These are phyloP conservation scores for Melieria crassipennis DNA, from an alignment of 2,888 invertebrate species.

Conservation along the genomic window DNA sequence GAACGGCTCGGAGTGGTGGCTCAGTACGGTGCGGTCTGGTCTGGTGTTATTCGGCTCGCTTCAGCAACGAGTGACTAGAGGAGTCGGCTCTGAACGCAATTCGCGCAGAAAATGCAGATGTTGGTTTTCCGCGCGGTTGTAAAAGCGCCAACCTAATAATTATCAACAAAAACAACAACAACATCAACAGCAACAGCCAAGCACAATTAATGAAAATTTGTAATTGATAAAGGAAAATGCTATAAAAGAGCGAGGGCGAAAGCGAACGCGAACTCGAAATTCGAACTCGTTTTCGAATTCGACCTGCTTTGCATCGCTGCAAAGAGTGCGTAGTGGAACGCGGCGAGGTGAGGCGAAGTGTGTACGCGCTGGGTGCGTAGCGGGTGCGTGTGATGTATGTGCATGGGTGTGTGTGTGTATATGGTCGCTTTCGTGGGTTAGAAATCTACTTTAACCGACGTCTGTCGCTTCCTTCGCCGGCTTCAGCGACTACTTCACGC, in stretches of 20 bases:
- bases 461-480: not conserved
- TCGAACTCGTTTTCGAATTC: too few relatives aligned
- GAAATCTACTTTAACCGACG: not conserved
- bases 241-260: not conserved
- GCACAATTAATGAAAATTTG: not conserved
- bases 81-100: too few relatives aligned
- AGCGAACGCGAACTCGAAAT: too few relatives aligned
- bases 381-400: conserved; percentile 14
- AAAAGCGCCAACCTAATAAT: not conserved
- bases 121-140: not conserved
- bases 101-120: not conserved
- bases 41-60: not conserved
- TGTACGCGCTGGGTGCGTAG: too few relatives aligned
- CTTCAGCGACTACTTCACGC: not conserved
- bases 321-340: too few relatives aligned
- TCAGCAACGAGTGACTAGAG: not conserved
- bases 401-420: conserved; percentile 20
- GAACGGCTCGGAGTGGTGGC: too few relatives aligned
- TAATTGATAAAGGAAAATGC: conserved; percentile 3
- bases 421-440: conserved; percentile 21
- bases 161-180: not conserved
- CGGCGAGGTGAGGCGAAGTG: too few relatives aligned
- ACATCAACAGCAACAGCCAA: not conserved
- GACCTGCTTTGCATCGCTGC: too few relatives aligned
- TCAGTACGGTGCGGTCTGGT: not conserved